Percentiles rank a stretch among this genome's conserved stretches.
Conservation (phyloP, 2,888 invertebrate genomes). For the Lagria hirta region DNA sequence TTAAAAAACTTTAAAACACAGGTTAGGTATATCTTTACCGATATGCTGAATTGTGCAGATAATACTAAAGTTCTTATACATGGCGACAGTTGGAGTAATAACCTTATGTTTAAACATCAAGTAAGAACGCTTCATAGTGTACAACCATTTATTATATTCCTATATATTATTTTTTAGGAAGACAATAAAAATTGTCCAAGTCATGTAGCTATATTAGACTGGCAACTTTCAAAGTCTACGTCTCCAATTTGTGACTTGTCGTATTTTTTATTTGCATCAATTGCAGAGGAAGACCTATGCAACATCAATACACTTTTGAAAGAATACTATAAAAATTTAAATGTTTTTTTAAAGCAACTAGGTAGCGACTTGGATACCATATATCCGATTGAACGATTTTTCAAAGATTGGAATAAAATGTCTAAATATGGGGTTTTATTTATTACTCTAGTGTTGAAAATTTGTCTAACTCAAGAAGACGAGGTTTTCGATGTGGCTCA, state of each 20-base stretch:
- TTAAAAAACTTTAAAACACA: too few species aligned
- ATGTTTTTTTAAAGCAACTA: constrained; percentile 30
- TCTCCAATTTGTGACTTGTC: constrained; percentile 42
- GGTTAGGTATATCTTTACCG: too few species aligned
- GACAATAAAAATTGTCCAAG: background rate
- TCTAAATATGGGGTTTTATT: constrained; percentile 4
- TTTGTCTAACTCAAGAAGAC: constrained; percentile 7
- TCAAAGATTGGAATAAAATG: constrained; percentile 15
- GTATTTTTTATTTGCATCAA: constrained; percentile 41
- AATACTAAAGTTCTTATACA: constrained; percentile 25
- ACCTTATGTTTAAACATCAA: constrained; percentile 18
- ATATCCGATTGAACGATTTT: constrained; percentile 5
- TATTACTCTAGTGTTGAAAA: constrained; percentile 3
- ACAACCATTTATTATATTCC: background rate
- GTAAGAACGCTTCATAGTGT: constrained; percentile 20
- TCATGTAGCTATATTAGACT: constrained; percentile 27
- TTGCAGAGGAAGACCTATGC: constrained; percentile 33
- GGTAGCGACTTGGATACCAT: too few species aligned
- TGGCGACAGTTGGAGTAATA: constrained; percentile 29
- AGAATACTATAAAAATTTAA: constrained; percentile 39
- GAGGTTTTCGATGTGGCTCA: constrained; percentile 9
- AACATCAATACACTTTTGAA: constrained; percentile 38
- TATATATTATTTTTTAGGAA: constrained; percentile 7
- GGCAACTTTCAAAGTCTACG: constrained; percentile 29
- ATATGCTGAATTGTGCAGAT: too few species aligned